Percentiles rank a stretch among this genome's conserved stretches.
phyloP scores from a whole-genome alignment of 37 sponge, comb jelly and placozoan species.

The Crambe crambe region DNA sequence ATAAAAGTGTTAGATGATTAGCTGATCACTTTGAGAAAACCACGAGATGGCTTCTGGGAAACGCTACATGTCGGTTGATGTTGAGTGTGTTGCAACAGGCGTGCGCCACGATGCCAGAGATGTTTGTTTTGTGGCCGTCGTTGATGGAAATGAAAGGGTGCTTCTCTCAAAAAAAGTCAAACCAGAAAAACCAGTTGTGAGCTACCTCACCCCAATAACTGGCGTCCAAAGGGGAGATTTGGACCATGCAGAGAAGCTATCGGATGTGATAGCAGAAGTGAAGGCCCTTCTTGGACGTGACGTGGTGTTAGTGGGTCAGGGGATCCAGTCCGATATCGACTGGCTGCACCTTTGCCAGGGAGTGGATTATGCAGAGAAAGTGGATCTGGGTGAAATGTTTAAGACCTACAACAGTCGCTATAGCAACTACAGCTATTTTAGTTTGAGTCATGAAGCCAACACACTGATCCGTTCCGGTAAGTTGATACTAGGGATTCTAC shows the following conservation, averaged over 20 bases:
- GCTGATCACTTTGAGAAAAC: too few relatives aligned
- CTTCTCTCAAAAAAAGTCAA: conserved; percentile 30
- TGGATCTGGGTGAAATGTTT: conserved; percentile 47
- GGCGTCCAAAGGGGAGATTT: conserved; percentile 40
- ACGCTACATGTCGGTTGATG: conserved; percentile 28
- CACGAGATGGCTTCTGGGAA: conserved; percentile 3
- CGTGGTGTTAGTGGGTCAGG: conserved; percentile 52
- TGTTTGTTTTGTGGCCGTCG: conserved; percentile 34
- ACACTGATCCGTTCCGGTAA: conserved; percentile 31
- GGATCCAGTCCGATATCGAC: conserved; percentile 24
- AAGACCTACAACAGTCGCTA: conserved; percentile 57
- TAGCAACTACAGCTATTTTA: conserved; percentile 12
- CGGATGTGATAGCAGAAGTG: conserved; percentile 31
- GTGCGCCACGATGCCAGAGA: conserved; percentile 29
- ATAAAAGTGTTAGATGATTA: too few relatives aligned
- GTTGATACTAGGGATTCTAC: too few relatives aligned
- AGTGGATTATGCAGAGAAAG: conserved; percentile 9
- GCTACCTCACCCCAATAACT: conserved; percentile 56
- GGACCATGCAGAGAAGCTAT: conserved; percentile 10
- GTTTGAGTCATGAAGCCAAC: conserved; percentile 52
- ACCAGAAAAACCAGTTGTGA: conserved; percentile 21
- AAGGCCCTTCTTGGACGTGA: conserved; percentile 38
- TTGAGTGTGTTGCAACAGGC: conserved; percentile 55
- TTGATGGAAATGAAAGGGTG: conserved; percentile 27
- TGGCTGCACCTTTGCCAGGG: conserved; percentile 53